Conservation (phyloP, 2,113 vertebrate genomes). For the Pongo abelii region DNA sequence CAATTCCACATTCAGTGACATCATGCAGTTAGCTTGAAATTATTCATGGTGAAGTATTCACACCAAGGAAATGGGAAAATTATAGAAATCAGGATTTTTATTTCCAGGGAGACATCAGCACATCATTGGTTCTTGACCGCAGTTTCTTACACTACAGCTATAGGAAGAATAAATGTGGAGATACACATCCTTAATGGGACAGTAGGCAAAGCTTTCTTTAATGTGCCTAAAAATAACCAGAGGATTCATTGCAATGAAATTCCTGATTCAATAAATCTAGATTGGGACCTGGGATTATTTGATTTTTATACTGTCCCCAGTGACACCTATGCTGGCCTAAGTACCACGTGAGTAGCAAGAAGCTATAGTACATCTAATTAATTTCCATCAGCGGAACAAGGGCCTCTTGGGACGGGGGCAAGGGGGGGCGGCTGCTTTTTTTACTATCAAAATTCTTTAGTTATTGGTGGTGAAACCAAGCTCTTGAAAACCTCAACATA, state of each 20-base stretch:
- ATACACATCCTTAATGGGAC: background rate
- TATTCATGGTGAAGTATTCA: background rate
- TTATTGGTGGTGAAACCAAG: background rate
- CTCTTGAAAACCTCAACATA: background rate
- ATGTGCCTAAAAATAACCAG: background rate
- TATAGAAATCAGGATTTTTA: background rate
- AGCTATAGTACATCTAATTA: background rate
- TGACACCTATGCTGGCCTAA: background rate
- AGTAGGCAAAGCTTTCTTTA: background rate
- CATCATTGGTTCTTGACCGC: background rate
- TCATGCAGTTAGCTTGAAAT: background rate
- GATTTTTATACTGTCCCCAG: background rate
- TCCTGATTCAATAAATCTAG: background rate
- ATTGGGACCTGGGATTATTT: background rate
- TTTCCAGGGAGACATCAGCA: background rate
- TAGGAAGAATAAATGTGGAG: background rate
- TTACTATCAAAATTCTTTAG: background rate
- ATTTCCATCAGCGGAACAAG: conserved; percentile 8
- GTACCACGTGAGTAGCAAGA: background rate
- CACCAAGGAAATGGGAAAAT: background rate
- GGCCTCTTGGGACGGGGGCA: too few relatives aligned
- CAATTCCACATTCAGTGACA: background rate
- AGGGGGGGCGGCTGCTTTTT: background rate
- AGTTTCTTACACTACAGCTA: background rate
- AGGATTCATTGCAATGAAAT: background rate